Evolutionary conservation across 2,797 vertebrate species (phyloP), one percentile per base, ranked within the genome.

Genomic region (Sebastes jordani): DNA sequence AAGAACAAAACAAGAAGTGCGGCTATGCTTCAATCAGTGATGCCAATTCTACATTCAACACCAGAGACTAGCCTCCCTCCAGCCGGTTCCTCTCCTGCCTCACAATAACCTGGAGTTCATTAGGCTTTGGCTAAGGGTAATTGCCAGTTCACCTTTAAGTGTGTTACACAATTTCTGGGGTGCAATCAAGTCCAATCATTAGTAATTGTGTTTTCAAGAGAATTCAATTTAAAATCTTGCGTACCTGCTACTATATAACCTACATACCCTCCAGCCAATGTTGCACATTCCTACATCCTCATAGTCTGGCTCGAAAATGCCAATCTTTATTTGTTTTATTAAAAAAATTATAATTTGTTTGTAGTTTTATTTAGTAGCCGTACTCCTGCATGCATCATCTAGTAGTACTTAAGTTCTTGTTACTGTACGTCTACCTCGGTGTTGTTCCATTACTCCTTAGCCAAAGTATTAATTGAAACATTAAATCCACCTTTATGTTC

Each of bases 401-500:
- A 9, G 18, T 4, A 0, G 23, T 23, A 32, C 22, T 27, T 49
- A 20, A 16, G 25, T 34, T 56, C 4, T 34, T 55, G 23, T 8
- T 5, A n/a, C 0, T 36, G 30, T 38, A 23, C 11, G 42, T 63
- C 14, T 68, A 8, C 18, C 25, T 54, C 1, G 0, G 20, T 55
- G 46, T 60, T 22, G 49, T 0, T 74, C 1, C 0, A 10, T 27
- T n/a, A 14, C 3, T 20, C 74, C 29, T 30, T 52, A 64, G 22
- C 27, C 65, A 58, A 73, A 68, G 76, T 68, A 49, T 73, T 81
- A 74, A 68, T 36, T 42, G 23, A 80, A 80, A 81, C 81, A 65
- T 79, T 58, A 78, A 89, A 86, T 84, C 59, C 49, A 38, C 66
- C 18, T 80, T 78, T 10, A 74, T 5, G 11, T 70, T 81, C 30